Evolutionary conservation across 1,140 invertebrate species (phyloP).

Genomic region (Trialeurodes vaporariorum): DNA sequence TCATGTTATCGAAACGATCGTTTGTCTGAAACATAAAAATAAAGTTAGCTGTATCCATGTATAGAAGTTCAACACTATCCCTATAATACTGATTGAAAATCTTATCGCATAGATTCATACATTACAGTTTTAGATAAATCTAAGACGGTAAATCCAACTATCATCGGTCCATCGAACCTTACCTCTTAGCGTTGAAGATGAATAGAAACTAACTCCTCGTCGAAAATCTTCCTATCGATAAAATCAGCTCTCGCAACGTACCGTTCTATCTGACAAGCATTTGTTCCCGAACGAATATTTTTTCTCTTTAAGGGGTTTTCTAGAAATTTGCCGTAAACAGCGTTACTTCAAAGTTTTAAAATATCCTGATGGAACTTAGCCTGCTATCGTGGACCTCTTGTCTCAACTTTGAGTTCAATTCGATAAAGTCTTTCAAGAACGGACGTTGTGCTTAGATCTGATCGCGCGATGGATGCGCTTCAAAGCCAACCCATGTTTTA

Average conservation of each 20-base stretch:
- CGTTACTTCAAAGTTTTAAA: conserved; percentile 37
- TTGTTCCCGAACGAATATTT: conserved; percentile 29
- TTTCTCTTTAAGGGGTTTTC: conserved; percentile 33
- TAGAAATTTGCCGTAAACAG: conserved; percentile 38
- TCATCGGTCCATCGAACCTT: too few species aligned
- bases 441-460: conserved; percentile 39
- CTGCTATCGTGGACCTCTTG: conserved; percentile 29
- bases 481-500: conserved; percentile 37
- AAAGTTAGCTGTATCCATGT: not conserved
- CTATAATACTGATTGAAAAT: conserved; percentile 14
- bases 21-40: not conserved
- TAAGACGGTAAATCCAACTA: too few species aligned
- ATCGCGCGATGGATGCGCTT: conserved; percentile 39
- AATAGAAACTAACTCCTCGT: too few species aligned
- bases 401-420: conserved; percentile 34
- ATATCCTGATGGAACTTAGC: conserved; percentile 37
- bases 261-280: too few species aligned
- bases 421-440: conserved; percentile 37
- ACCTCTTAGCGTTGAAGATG: too few species aligned
- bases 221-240: too few species aligned
- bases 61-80: conserved; percentile 6
- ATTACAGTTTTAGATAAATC: too few species aligned
- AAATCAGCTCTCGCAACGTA: too few species aligned
- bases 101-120: too few species aligned
- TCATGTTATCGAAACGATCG: not conserved